A percentile compares a stretch with the other conserved stretches of the same genome.
These are phyloP conservation scores for Kobus ellipsiprymnus DNA, from an alignment of 2,113 vertebrate genomes.

Conservation along the genomic window DNA sequence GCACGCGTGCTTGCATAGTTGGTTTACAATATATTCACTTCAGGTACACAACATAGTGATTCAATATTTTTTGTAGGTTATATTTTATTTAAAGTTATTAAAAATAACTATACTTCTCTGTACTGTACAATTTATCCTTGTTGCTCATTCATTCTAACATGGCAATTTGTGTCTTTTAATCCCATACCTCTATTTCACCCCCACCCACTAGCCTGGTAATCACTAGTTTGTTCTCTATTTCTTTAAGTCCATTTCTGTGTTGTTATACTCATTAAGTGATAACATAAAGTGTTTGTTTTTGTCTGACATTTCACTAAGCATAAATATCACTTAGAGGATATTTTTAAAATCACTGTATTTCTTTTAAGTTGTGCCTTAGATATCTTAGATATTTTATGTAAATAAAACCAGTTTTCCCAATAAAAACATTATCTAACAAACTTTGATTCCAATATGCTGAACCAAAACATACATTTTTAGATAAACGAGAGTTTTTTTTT, in stretches of 20 bases:
- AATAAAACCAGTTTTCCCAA: slow-evolving; percentile 15
- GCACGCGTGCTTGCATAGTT: background rate
- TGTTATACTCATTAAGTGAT: background rate
- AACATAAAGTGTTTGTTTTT: background rate
- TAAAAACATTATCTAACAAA: slow-evolving; percentile 5
- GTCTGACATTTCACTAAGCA: background rate
- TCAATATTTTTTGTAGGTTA: background rate
- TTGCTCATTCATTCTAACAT: background rate
- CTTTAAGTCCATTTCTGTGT: background rate
- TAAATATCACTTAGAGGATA: background rate
- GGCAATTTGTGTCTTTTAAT: background rate
- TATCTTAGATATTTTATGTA: background rate
- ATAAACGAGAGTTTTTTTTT: background rate
- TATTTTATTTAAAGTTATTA: background rate
- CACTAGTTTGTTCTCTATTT: background rate
- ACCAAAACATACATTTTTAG: background rate
- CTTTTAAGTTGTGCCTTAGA: background rate
- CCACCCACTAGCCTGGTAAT: background rate
- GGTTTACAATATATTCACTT: background rate
- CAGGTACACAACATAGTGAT: background rate
- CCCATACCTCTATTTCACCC: background rate
- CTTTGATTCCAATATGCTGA: background rate
- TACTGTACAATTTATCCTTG: background rate
- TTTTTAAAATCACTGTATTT: background rate
- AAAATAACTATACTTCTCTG: background rate